Percentiles rank a stretch among this genome's conserved stretches.
Evolutionary conservation across 2,888 invertebrate genomes (phyloP).

Genomic region (Drosophila hamatofila): DNA sequence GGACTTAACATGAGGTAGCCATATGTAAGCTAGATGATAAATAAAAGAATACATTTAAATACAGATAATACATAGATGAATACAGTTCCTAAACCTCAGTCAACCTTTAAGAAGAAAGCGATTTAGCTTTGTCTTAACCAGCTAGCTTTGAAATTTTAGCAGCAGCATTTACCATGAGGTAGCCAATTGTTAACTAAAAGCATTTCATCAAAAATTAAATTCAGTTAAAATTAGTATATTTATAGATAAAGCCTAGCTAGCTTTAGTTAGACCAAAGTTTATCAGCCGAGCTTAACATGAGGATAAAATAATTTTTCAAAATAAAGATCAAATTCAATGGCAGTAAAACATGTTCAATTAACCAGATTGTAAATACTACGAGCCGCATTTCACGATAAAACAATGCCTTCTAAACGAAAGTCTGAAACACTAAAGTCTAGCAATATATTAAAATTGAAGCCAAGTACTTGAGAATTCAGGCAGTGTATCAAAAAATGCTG

Average conservation of each 20-base stretch:
- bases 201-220: too few relatives aligned
- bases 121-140: background rate
- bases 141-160: background rate
- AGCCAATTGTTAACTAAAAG: background rate
- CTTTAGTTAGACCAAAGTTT: too few relatives aligned
- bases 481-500: background rate
- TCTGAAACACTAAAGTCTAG: background rate
- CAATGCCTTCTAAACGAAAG: background rate
- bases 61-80: background rate
- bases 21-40: background rate
- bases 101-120: background rate
- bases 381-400: background rate
- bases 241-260: too few relatives aligned
- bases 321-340: too few relatives aligned
- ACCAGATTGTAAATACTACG: background rate
- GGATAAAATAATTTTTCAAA: background rate
- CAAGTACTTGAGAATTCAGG: background rate
- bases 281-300: too few relatives aligned
- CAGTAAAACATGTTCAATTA: background rate
- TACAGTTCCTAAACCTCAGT: background rate
- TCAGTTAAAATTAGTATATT: too few relatives aligned
- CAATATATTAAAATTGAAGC: background rate
- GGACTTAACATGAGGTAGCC: background rate
- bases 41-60: background rate
- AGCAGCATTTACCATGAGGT: background rate